Percentiles rank a stretch among this genome's conserved stretches.
phyloP scores from a whole-genome alignment of 2,797 vertebrate species.

The Xenopus petersii region DNA sequence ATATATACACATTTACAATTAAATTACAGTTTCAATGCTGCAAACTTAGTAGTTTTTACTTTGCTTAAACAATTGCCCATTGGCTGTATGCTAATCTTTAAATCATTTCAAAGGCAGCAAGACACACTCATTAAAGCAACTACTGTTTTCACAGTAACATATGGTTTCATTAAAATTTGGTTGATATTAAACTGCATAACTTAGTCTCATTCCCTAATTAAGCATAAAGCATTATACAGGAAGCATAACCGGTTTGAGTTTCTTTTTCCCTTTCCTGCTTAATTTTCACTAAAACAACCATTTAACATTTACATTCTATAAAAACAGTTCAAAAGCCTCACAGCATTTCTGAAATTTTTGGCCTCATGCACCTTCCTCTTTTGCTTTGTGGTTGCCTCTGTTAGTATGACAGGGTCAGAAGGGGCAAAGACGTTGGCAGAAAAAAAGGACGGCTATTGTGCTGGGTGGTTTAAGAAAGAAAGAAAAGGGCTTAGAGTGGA shows the following conservation, averaged over 20 bases:
- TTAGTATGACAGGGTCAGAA: constrained; percentile 36
- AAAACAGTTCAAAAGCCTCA: constrained; percentile 26
- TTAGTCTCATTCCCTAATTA: too few species aligned
- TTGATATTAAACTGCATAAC: too few species aligned
- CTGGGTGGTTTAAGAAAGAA: constrained; percentile 29
- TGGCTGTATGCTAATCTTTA: too few species aligned
- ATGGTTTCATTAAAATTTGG: too few species aligned
- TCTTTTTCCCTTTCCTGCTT: constrained; percentile 10
- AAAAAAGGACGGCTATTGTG: constrained; percentile 43
- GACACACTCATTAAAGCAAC: too few species aligned
- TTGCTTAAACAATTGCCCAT: too few species aligned
- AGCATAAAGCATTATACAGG: not conserved
- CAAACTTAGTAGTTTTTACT: too few species aligned
- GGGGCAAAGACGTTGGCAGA: constrained; percentile 45
- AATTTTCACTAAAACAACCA: constrained; percentile 23
- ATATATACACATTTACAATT: too few species aligned
- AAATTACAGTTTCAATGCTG: too few species aligned
- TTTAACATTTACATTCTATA: constrained; percentile 21
- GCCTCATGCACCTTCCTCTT: constrained; percentile 18
- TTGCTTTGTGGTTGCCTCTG: constrained; percentile 35
- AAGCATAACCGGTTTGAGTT: constrained; percentile 26
- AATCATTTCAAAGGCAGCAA: too few species aligned
- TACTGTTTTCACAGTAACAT: too few species aligned
- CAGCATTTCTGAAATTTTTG: constrained; percentile 29
- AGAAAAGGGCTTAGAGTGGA: constrained; percentile 41